A percentile compares a stretch with the other conserved stretches of the same genome.
Evolutionary conservation across 2,113 vertebrate genomes (phyloP).

Genomic region (Planiliza haematocheilus): DNA sequence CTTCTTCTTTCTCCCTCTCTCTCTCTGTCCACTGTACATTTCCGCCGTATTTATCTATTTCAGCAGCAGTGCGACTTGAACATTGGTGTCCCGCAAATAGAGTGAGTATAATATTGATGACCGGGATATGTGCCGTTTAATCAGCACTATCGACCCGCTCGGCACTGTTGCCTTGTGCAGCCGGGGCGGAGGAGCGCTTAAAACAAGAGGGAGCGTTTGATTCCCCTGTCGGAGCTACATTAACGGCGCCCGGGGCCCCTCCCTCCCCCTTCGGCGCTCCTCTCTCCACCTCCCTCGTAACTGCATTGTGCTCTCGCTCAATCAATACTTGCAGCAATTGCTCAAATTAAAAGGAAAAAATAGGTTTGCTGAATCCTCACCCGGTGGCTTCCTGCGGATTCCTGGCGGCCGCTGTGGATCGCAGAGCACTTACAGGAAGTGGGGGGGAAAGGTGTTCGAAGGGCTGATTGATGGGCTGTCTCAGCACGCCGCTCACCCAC

Average conservation of each 20-base stretch:
- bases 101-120: constrained; percentile 93
- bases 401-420: constrained; percentile 64
- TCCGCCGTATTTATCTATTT: constrained; percentile 37
- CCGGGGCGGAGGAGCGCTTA: constrained; percentile 81
- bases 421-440: constrained; percentile 77
- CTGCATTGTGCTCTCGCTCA: constrained; percentile 87
- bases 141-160: constrained; percentile 92
- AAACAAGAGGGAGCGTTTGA: constrained; percentile 89
- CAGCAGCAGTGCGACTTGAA: constrained; percentile 47
- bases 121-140: constrained; percentile 93
- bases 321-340: constrained; percentile 90
- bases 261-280: constrained; percentile 73
- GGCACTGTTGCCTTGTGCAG: constrained; percentile 79
- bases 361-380: constrained; percentile 76
- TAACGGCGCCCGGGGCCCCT: constrained; percentile 82
- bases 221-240: constrained; percentile 90
- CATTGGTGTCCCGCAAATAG: constrained; percentile 85
- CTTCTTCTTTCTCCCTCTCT: too few relatives aligned
- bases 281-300: constrained; percentile 91
- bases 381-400: constrained; percentile 74
- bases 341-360: constrained; percentile 85
- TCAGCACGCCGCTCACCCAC: constrained; percentile 73
- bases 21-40: neutral
- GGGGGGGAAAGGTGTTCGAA: constrained; percentile 67
- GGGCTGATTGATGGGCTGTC: constrained; percentile 80